A percentile compares a stretch with the other conserved stretches of the same genome.
Conservation (phyloP, 1,140 invertebrate species). For the Zaprionus capensis region DNA sequence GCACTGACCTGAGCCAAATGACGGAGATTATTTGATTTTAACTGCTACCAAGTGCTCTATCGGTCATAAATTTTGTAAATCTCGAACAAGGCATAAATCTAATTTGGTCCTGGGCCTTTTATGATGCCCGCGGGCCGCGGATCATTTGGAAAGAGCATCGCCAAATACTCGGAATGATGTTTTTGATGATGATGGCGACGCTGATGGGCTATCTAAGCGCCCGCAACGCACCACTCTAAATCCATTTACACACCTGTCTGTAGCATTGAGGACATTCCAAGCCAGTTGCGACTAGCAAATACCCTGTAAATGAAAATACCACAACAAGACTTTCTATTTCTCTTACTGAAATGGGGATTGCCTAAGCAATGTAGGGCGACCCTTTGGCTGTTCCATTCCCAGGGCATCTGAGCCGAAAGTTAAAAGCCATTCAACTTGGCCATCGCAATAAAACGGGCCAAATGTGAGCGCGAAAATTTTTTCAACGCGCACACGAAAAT, state of each 20-base stretch:
- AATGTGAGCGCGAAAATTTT: constrained; percentile 58
- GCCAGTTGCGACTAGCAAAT: neutral
- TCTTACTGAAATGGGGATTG: neutral
- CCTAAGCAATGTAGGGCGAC: neutral
- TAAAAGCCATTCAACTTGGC: constrained; percentile 70
- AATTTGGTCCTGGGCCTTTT: constrained; percentile 70
- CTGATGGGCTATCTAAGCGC: constrained; percentile 69
- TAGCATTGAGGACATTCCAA: constrained; percentile 10
- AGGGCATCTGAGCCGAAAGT: constrained; percentile 40
- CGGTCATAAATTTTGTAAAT: constrained; percentile 50
- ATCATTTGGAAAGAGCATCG: constrained; percentile 43
- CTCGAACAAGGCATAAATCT: constrained; percentile 66
- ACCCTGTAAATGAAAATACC: neutral
- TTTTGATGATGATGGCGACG: constrained; percentile 53
- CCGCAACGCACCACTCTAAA: constrained; percentile 53
- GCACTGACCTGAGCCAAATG: neutral
- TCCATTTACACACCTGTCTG: constrained; percentile 75
- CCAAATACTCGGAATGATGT: constrained; percentile 36
- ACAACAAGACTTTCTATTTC: neutral
- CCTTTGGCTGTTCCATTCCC: neutral
- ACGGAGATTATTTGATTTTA: constrained; percentile 30
- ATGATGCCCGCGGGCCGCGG: constrained; percentile 47
- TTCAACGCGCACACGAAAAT: constrained; percentile 64
- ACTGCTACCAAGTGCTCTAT: constrained; percentile 30
- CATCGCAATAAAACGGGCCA: constrained; percentile 66